phyloP scores from a whole-genome alignment of 2,888 invertebrate genomes.

The Spisula subtruncata region DNA sequence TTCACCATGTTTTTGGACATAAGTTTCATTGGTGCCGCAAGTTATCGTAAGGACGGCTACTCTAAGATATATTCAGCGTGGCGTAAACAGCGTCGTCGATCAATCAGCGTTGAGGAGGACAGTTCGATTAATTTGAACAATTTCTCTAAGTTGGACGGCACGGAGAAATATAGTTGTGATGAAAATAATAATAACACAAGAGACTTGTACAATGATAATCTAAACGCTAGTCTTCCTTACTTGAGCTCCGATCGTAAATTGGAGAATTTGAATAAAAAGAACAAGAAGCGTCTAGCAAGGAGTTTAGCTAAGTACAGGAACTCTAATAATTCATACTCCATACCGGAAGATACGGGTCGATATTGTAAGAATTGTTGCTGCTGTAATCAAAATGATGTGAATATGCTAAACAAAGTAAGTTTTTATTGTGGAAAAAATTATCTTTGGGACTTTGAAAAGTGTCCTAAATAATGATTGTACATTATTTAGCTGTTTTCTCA shows the following conservation, averaged over 20 bases:
- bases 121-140: not conserved
- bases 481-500: not conserved
- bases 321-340: not conserved
- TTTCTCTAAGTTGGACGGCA: not conserved
- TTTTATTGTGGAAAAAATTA: not conserved
- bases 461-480: not conserved
- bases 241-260: constrained; percentile 43
- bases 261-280: constrained; percentile 17
- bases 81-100: constrained; percentile 56
- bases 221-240: constrained; percentile 51
- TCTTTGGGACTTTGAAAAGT: not conserved
- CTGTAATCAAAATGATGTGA: not conserved
- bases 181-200: constrained; percentile 23
- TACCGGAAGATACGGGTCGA: not conserved
- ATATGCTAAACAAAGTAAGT: constrained; percentile 38
- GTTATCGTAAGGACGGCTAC: constrained; percentile 67
- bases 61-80: constrained; percentile 61
- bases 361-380: not conserved
- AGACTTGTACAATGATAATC: not conserved
- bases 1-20: constrained; percentile 69
- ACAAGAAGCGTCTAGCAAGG: not conserved
- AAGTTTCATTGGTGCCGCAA: constrained; percentile 68
- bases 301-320: not conserved
- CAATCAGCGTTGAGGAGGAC: constrained; percentile 62
- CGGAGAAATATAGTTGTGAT: not conserved